Conservation (phyloP, 2,797 vertebrate genomes). For the Chaenodraco wilsoni region DNA sequence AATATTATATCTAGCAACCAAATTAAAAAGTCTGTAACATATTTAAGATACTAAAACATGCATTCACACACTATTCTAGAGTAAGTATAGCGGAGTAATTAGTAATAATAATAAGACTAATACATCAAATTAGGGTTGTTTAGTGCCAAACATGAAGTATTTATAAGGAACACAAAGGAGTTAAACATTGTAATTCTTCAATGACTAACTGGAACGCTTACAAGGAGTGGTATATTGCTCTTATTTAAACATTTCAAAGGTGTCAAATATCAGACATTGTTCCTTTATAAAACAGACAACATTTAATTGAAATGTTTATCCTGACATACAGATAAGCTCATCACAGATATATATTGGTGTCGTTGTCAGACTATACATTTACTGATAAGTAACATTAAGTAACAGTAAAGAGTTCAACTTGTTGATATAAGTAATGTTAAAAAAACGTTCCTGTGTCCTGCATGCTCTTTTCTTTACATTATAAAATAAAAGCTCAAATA, state of each 20-base stretch:
- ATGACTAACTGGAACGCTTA: not conserved
- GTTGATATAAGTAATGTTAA: not conserved
- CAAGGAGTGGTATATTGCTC: not conserved
- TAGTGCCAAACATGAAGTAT: not conserved
- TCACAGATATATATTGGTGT: no score
- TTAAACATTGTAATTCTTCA: not conserved
- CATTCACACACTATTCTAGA: no score
- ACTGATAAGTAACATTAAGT: not conserved
- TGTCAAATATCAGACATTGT: constrained; percentile 4
- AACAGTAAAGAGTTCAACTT: not conserved
- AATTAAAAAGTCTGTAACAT: constrained; percentile 9
- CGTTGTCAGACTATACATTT: not conserved
- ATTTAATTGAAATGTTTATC: no score
- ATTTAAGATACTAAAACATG: no score
- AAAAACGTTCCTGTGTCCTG: not conserved
- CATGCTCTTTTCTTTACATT: constrained; percentile 2
- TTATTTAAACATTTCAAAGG: not conserved
- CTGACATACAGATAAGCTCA: not conserved
- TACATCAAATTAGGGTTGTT: no score
- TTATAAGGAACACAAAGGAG: not conserved
- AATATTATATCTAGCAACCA: constrained; percentile 13
- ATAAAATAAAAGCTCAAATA: constrained; percentile 1
- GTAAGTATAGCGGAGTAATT: no score
- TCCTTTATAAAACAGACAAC: not conserved
- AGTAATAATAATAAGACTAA: no score